Evolutionary conservation across 2,888 invertebrate species (phyloP).

Genomic region (Marronus borbonicus): DNA sequence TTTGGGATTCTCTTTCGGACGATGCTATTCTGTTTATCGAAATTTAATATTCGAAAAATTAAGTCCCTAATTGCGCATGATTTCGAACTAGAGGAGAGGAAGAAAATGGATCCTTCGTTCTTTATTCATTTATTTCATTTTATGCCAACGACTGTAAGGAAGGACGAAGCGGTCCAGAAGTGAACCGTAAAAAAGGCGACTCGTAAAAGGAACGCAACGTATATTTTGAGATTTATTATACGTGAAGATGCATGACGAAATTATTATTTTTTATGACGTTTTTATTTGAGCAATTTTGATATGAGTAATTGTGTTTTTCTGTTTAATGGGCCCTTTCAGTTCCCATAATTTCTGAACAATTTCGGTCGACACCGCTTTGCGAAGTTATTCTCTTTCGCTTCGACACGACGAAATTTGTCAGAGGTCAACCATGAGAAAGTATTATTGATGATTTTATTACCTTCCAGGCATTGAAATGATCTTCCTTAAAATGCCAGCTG

Average conservation of each 20-base stretch:
- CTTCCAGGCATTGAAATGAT: neutral
- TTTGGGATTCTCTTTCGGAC: neutral
- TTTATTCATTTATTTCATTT: neutral
- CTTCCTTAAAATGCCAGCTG: neutral
- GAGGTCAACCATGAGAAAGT: slow-evolving; percentile 14
- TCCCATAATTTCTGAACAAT: slow-evolving; percentile 30
- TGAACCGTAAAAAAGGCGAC: slow-evolving; percentile 31
- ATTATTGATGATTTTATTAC: slow-evolving; percentile 22
- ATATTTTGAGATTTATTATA: slow-evolving; percentile 41
- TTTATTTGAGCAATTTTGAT: slow-evolving; percentile 45
- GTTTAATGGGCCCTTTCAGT: slow-evolving; percentile 15
- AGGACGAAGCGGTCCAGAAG: slow-evolving; percentile 9
- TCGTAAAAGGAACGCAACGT: slow-evolving; percentile 29
- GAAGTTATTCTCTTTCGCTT: slow-evolving; percentile 5
- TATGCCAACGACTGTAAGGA: neutral
- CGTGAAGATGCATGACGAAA: slow-evolving; percentile 43
- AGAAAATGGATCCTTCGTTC: neutral
- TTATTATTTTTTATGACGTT: slow-evolving; percentile 42
- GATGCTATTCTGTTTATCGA: slow-evolving; percentile 13
- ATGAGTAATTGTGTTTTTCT: slow-evolving; percentile 44
- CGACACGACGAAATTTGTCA: slow-evolving; percentile 6
- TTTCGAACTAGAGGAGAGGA: slow-evolving; percentile 9
- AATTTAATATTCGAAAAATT: slow-evolving; percentile 25
- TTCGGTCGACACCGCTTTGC: slow-evolving; percentile 9
- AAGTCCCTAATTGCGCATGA: slow-evolving; percentile 23